These are phyloP conservation scores for Endotricha flammealis DNA, from an alignment of 2,888 invertebrate genomes.

Conservation along the genomic window DNA sequence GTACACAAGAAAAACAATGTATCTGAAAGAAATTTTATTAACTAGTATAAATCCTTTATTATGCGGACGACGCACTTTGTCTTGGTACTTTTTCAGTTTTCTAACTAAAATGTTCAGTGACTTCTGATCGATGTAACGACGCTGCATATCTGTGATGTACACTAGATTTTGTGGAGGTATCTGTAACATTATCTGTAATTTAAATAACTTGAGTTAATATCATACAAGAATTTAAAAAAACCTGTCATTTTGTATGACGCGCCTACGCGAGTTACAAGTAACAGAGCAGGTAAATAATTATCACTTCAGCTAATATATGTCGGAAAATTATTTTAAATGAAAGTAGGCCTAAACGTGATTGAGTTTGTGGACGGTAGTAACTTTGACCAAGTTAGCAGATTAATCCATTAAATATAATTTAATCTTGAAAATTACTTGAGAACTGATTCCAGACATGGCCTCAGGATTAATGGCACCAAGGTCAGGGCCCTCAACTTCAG, in stretches of 20 bases:
- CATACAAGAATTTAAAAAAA: no score
- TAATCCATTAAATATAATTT: no score
- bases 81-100: slow-evolving; percentile 41
- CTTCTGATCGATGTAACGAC: slow-evolving; percentile 42
- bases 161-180: slow-evolving; percentile 44
- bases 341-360: no score
- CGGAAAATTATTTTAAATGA: no score
- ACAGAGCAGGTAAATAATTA: no score
- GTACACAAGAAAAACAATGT: background rate
- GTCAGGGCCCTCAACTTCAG: slow-evolving; percentile 50
- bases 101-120: slow-evolving; percentile 48
- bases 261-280: no score
- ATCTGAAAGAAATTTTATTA: background rate
- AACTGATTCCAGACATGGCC: slow-evolving; percentile 56
- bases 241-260: no score
- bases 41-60: slow-evolving; percentile 4
- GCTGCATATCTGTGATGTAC: slow-evolving; percentile 46
- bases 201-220: no score
- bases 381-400: background rate
- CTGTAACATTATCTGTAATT: slow-evolving; percentile 53
- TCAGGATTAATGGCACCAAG: slow-evolving; percentile 54
- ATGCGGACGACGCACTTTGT: slow-evolving; percentile 15
- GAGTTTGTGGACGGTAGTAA: no score
- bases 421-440: slow-evolving; percentile 37
- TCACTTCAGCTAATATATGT: no score